These are phyloP conservation scores for Hippopotamus amphibius DNA, from an alignment of 2,113 vertebrate genomes.

Conservation along the genomic window DNA sequence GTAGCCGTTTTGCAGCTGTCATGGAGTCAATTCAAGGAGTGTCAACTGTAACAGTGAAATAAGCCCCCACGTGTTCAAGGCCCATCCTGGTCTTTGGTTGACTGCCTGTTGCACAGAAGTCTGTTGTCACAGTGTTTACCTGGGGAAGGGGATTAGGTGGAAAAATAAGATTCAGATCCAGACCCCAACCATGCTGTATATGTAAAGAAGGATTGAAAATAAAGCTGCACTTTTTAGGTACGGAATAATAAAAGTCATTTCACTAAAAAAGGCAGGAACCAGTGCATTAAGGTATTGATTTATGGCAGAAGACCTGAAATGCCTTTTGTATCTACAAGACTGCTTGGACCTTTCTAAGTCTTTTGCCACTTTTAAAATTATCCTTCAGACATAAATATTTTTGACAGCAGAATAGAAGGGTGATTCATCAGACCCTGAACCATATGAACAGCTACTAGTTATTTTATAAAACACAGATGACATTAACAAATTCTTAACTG, in stretches of 20 bases:
- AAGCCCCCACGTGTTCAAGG: accelerated
- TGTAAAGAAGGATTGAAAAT: slow-evolving; percentile 52
- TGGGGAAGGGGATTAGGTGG: not conserved
- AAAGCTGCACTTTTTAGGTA: slow-evolving; percentile 71
- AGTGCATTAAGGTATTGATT: accelerated
- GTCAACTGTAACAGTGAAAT: slow-evolving; percentile 91
- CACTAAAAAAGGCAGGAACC: not conserved
- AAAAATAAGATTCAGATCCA: not conserved
- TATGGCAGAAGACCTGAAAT: not conserved
- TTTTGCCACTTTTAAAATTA: slow-evolving; percentile 7
- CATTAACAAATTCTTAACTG: not conserved
- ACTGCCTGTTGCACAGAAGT: not conserved
- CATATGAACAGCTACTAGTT: not conserved
- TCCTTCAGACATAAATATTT: not conserved
- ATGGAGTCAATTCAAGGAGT: slow-evolving; percentile 96
- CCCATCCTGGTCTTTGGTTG: accelerated
- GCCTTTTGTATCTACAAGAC: not conserved
- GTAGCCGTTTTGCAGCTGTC: slow-evolving; percentile 95
- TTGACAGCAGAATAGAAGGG: slow-evolving; percentile 52
- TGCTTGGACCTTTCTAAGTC: not conserved
- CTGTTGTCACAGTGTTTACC: not conserved
- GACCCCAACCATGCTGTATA: slow-evolving; percentile 48
- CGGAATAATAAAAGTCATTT: not conserved
- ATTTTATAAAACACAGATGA: not conserved
- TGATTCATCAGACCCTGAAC: slow-evolving; percentile 26